A percentile compares a stretch with the other conserved stretches of the same genome.
phyloP scores from a whole-genome alignment of 2,888 invertebrate species.

The Chaitophorus viminalis region DNA sequence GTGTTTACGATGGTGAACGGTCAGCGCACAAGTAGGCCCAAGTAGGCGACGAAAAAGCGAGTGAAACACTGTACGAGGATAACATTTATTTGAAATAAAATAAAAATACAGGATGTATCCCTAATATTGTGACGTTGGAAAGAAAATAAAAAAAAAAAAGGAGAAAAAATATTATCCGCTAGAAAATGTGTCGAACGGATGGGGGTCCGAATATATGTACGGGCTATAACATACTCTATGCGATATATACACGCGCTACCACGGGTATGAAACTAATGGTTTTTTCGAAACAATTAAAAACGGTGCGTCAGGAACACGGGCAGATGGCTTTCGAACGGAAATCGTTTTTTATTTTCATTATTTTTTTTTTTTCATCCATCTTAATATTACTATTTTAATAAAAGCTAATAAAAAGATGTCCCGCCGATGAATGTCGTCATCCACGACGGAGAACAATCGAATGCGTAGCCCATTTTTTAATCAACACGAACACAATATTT shows the following conservation, averaged over 20 bases:
- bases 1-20: too few species aligned
- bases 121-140: neutral
- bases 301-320: slow-evolving; percentile 52
- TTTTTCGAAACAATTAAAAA: slow-evolving; percentile 58
- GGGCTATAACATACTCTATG: neutral
- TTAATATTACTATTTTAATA: slow-evolving; percentile 57
- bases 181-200: slow-evolving; percentile 37
- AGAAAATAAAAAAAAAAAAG: neutral
- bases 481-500: slow-evolving; percentile 57
- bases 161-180: neutral
- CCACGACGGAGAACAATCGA: slow-evolving; percentile 55
- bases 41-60: too few species aligned
- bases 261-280: slow-evolving; percentile 38
- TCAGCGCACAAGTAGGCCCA: too few species aligned
- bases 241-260: neutral
- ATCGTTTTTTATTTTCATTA: too few species aligned
- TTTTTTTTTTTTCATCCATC: slow-evolving; percentile 29
- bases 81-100: too few species aligned
- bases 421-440: slow-evolving; percentile 52
- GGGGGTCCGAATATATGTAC: slow-evolving; percentile 24
- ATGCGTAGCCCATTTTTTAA: slow-evolving; percentile 48
- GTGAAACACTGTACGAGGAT: too few species aligned
- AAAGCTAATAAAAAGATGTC: slow-evolving; percentile 60
- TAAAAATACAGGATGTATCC: too few species aligned
- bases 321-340: slow-evolving; percentile 60